phyloP scores from a whole-genome alignment of 2,113 vertebrate genomes.

The Oenanthe oenanthe region DNA sequence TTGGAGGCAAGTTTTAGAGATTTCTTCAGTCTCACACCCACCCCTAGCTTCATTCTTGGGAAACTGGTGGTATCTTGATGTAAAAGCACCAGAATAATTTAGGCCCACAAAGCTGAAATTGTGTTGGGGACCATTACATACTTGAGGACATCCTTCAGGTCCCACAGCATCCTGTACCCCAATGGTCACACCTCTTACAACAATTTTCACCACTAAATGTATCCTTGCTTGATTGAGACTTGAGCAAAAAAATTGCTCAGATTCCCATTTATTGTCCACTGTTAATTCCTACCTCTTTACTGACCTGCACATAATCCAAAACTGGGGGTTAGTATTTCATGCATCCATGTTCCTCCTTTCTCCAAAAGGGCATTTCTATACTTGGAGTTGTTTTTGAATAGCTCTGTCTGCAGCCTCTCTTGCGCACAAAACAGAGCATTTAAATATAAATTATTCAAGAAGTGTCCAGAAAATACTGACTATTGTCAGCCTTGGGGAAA shows the following conservation, averaged over 20 bases:
- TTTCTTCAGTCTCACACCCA: neutral
- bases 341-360: neutral
- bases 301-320: neutral
- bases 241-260: neutral
- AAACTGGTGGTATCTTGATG: neutral
- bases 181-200: neutral
- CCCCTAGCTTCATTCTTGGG: neutral
- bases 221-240: neutral
- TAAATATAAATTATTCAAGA: constrained; percentile 31
- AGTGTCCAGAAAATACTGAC: constrained; percentile 2
- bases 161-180: neutral
- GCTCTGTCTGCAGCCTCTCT: neutral
- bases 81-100: neutral
- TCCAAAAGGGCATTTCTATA: neutral
- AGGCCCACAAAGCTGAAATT: neutral
- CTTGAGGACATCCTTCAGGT: neutral
- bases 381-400: neutral
- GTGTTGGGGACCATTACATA: neutral
- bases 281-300: neutral
- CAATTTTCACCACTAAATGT: neutral
- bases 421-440: neutral
- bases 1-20: neutral
- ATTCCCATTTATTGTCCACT: neutral
- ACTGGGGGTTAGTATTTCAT: neutral
- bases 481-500: neutral